These are phyloP conservation scores for Acleris holmiana DNA, from an alignment of 2,888 invertebrate genomes.

Conservation along the genomic window DNA sequence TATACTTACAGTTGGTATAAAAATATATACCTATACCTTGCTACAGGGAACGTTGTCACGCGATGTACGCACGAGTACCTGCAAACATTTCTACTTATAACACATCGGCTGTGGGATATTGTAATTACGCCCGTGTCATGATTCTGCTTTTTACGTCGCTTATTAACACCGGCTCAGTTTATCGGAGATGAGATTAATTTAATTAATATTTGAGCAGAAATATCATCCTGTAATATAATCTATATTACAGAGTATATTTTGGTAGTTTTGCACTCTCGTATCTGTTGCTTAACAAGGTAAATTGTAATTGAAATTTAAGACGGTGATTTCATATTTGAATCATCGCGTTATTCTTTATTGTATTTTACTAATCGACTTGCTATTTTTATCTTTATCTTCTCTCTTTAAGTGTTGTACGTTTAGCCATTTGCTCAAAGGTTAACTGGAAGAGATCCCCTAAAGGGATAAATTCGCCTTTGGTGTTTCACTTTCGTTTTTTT, in stretches of 20 bases:
- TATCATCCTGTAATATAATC: no score
- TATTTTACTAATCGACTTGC: no score
- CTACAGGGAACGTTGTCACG: conserved; percentile 13
- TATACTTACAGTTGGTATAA: no score
- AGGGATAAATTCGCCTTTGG: no score
- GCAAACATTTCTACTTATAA: conserved; percentile 53
- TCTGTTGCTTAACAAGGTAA: neutral
- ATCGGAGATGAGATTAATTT: conserved; percentile 39
- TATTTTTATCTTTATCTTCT: no score
- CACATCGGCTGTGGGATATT: conserved; percentile 64
- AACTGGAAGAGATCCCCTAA: no score
- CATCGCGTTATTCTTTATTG: neutral
- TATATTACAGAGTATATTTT: neutral
- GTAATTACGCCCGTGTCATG: conserved; percentile 62
- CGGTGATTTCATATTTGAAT: neutral
- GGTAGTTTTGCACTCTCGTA: no score
- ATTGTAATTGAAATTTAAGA: neutral
- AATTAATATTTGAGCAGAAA: neutral
- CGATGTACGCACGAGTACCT: conserved; percentile 51
- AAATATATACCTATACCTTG: no score
- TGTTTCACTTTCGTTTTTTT: no score
- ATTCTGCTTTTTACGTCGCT: conserved; percentile 48
- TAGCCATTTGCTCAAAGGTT: no score
- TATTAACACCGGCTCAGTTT: conserved; percentile 52
- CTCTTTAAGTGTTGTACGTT: no score